Base-by-base conservation (phyloP, 1,140 invertebrate genomes). In the Trichonephila clavata region DNA sequence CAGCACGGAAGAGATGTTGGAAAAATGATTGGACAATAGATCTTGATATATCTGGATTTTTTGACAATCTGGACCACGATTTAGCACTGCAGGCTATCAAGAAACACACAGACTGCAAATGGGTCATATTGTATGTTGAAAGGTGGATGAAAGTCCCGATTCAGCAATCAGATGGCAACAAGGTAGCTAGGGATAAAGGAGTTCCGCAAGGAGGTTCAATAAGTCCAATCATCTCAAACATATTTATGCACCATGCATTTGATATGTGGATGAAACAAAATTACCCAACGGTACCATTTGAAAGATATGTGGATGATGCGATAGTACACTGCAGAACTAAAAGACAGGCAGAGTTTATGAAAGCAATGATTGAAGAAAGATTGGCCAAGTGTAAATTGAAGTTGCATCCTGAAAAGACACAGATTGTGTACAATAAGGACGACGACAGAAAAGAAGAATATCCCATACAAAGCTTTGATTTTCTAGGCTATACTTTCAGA, bases 41-140 rank as follows among this genome's bases (percentile, higher is more conserved):
- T 43, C 43, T 43, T 43, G 43, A 43, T 43, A 43, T 43, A 43
- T 43, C 43, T 43, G 43, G 88, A 90, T 77, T 90, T 39, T 90
- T 90, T 39, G 60, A 90, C 60, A 90, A 90, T 81, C 32, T 90
- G 71, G 88, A 90, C 71, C 88, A 90, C 88, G 71, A 90, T n/a
- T 81, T 90, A 71, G 63, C 71, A 90, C 43, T 43, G 43, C 43
- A 43, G 43, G 39, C 90, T 80, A 83, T 90, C 89, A 90, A 83
- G 63, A 90, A 90, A n/a, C 68, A 90, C 63, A 90, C 89, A 80
- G 80, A 77, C 43, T 80, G 80, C 89, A 90, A 90, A 83, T 90
- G 89, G 89, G 68, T 90, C 80, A 77, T 90, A 77, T 50, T 90
- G 27, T 90, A 90, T 32, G 77, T 43, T 80, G 68, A 90, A 77